Percentiles rank a stretch among this genome's conserved stretches.
These are phyloP conservation scores for Ameiurus melas DNA, from an alignment of 2,113 vertebrate genomes.

Conservation along the genomic window DNA sequence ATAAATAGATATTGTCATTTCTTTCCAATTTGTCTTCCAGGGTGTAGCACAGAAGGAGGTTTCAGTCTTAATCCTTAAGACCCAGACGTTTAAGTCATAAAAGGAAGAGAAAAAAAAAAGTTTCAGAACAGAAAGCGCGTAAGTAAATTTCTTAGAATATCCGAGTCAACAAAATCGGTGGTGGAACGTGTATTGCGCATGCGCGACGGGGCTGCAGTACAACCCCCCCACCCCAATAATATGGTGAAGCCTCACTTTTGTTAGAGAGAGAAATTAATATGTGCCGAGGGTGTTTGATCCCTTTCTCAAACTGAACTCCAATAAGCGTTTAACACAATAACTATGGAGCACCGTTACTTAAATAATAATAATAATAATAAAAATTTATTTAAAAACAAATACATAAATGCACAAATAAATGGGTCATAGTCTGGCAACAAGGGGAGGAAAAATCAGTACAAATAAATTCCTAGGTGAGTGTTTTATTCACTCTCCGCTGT, in stretches of 20 bases:
- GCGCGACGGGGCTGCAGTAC: no score
- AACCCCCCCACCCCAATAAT: no score
- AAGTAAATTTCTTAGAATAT: neutral
- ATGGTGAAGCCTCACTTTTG: neutral
- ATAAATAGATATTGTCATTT: neutral
- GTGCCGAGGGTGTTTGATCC: neutral
- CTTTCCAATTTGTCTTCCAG: neutral
- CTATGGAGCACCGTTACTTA: neutral
- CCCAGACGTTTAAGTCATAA: neutral
- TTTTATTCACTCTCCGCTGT: slow-evolving; percentile 53
- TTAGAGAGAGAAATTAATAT: slow-evolving; percentile 25
- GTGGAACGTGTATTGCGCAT: neutral
- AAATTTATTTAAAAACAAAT: slow-evolving; percentile 1
- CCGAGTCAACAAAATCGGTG: neutral
- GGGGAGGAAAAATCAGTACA: slow-evolving; percentile 21
- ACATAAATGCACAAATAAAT: slow-evolving; percentile 24
- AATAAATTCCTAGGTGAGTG: slow-evolving; percentile 44
- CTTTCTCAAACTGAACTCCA: neutral
- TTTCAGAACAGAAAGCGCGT: neutral
- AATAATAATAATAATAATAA: neutral
- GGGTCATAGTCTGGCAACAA: slow-evolving; percentile 43
- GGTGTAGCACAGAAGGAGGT: neutral
- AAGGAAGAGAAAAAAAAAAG: neutral
- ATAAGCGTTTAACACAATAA: neutral
- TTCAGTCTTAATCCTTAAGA: neutral